Percentiles rank a stretch among this genome's conserved stretches.
Conservation (phyloP, 2,113 vertebrate genomes). For the Callopanchax toddi region DNA sequence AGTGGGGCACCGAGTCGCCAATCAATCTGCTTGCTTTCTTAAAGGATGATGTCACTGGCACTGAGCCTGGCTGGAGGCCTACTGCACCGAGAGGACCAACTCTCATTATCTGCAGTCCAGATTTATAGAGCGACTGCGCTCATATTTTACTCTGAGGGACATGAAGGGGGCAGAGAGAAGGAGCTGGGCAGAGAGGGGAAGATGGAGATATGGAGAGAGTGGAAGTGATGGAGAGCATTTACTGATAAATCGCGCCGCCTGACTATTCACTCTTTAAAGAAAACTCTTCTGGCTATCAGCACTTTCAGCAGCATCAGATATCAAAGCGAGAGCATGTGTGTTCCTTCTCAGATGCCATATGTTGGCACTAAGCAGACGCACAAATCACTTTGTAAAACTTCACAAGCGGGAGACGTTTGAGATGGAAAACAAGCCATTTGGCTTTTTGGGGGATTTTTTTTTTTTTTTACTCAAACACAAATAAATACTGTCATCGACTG, state of each 20-base stretch:
- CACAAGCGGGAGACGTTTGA: neutral
- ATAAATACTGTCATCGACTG: conserved; percentile 11
- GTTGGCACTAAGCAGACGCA: conserved; percentile 22
- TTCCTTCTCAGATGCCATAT: conserved; percentile 3
- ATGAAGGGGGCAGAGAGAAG: conserved; percentile 19
- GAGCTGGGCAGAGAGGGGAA: neutral
- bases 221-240: conserved; percentile 36
- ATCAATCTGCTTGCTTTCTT: conserved; percentile 48
- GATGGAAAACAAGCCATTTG: conserved; percentile 1
- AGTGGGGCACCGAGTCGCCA: conserved; percentile 31
- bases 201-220: conserved; percentile 27
- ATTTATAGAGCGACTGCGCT: conserved; percentile 56
- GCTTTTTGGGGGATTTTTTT: conserved; percentile 3
- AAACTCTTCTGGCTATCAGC: conserved; percentile 59
- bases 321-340: conserved; percentile 27
- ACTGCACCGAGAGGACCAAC: conserved; percentile 54
- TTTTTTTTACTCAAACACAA: conserved; percentile 4
- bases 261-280: conserved; percentile 58
- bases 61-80: conserved; percentile 53
- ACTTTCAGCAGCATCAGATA: conserved; percentile 39
- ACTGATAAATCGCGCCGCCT: conserved; percentile 45
- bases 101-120: conserved; percentile 68
- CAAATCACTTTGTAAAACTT: conserved; percentile 21
- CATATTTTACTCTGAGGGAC: conserved; percentile 61
- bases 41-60: conserved; percentile 69